Base-by-base conservation (phyloP, 2,113 vertebrate genomes). In the Bungarus multicinctus region DNA sequence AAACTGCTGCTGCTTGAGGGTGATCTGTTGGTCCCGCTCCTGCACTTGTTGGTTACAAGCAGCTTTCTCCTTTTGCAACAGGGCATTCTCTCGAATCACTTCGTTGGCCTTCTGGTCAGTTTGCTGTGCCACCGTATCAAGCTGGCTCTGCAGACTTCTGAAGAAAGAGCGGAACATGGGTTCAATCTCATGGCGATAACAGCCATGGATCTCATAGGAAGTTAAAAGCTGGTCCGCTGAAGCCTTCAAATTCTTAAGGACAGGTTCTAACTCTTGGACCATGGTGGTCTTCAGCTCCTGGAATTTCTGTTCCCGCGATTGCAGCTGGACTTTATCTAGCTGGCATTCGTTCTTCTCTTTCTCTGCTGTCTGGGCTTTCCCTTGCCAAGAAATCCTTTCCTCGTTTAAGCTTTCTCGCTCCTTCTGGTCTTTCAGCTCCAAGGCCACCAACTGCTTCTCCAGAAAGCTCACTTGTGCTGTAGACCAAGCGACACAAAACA, bases 111-210 rank as follows among this genome's bases (percentile, higher is more conserved):
- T 92, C 11, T 88, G 57, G 7, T 88, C 55, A 47, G 88, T 0
- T 12, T 64, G 9, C 3, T 34, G 20, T 2, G 10, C 45, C 85
- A 69, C 7, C 0, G 6, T 3, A 2, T 60, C 45, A 0, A 92
- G 0, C 6, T 88, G 47, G 91, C 1, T 2, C 1, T 52, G 30
- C 5, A 92, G 6, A 4, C 0, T 5, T 3, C 16, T 27, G 3
- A 34, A 25, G 0, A 88, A 0, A 2, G 3, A 0, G 1, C 1
- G 57, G 55, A 57, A 92, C 0, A 27, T 6, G 45, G 0, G 16
- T 85, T 8, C 23, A 22, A 23, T 0, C 2, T 90, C 60, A 2
- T 0, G 8, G 5, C 16, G 50, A 50, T 85, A 85, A 23, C 91
- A 88, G 1, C 8, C 0, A 22, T 1, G 2, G 18, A 2, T 0